Percentiles rank a stretch among this genome's conserved stretches.
Evolutionary conservation across 2,888 invertebrate species (phyloP).

Genomic region (Ormyrus pomaceus): DNA sequence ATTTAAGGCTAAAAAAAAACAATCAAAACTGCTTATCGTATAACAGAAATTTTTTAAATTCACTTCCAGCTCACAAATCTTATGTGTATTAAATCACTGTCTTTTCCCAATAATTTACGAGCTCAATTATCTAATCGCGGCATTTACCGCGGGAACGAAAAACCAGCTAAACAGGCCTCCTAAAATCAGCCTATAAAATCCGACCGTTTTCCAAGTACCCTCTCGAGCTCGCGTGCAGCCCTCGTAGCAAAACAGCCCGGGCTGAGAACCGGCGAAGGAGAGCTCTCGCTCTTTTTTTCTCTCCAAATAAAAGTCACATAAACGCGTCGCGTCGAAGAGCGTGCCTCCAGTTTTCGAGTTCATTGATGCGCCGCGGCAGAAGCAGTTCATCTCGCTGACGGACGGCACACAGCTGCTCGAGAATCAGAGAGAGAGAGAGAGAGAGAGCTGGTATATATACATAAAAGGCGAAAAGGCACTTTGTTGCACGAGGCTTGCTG

Average conservation of each 20-base stretch:
- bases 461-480: conserved; percentile 58
- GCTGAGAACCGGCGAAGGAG: conserved; percentile 28
- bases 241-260: background rate
- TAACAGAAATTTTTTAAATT: too few species aligned
- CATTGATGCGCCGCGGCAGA: conserved; percentile 70
- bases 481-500: conserved; percentile 59
- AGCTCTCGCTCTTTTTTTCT: background rate
- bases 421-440: conserved; percentile 7
- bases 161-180: too few species aligned
- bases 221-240: background rate
- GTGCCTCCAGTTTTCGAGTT: conserved; percentile 69
- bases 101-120: too few species aligned
- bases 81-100: too few species aligned
- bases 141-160: too few species aligned
- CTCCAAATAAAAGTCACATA: conserved; percentile 39
- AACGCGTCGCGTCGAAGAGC: conserved; percentile 12
- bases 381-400: conserved; percentile 69
- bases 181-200: too few species aligned
- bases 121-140: too few species aligned
- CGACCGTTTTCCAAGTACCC: background rate
- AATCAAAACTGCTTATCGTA: too few species aligned
- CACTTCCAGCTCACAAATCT: too few species aligned
- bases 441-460: background rate
- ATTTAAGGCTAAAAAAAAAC: too few species aligned
- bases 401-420: conserved; percentile 68